Conservation (phyloP, 2,888 invertebrate genomes). For the Tetramorium bicarinatum region DNA sequence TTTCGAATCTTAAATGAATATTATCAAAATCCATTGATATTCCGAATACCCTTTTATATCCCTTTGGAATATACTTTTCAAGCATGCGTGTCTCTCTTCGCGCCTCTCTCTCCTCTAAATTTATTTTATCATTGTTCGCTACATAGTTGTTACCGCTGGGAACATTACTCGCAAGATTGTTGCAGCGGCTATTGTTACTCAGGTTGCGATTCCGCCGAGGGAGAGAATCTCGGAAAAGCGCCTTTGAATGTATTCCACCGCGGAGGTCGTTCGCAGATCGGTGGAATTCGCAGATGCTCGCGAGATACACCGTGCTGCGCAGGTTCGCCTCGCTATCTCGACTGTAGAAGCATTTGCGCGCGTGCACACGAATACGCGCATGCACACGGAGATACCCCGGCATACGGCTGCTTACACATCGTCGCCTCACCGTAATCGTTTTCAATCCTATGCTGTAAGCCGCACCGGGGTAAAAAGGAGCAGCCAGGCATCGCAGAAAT, state of each 20-base stretch:
- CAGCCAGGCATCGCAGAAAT: conserved; percentile 56
- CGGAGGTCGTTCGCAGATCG: conserved; percentile 54
- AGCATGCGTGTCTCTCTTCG: neutral
- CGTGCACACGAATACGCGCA: neutral
- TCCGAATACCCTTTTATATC: neutral
- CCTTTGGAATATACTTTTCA: neutral
- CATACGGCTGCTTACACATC: conserved; percentile 12
- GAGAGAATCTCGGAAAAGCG: conserved; percentile 34
- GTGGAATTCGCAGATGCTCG: conserved; percentile 61
- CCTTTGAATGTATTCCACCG: conserved; percentile 38
- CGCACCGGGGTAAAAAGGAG: conserved; percentile 50
- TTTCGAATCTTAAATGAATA: neutral
- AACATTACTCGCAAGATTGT: conserved; percentile 48
- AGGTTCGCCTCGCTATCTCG: conserved; percentile 66
- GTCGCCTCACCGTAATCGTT: conserved; percentile 43
- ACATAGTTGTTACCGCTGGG: conserved; percentile 30
- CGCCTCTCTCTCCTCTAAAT: conserved; percentile 50
- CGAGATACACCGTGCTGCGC: conserved; percentile 54
- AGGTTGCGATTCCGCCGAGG: conserved; percentile 28
- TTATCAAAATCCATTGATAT: neutral
- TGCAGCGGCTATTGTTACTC: conserved; percentile 35
- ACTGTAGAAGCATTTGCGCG: conserved; percentile 24
- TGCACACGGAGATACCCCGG: neutral
- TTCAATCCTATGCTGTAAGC: conserved; percentile 34
- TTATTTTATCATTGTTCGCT: conserved; percentile 44